A percentile compares a stretch with the other conserved stretches of the same genome.
These are phyloP conservation scores for Cyclophora albipunctata DNA, from an alignment of 2,888 invertebrate genomes.

Conservation along the genomic window DNA sequence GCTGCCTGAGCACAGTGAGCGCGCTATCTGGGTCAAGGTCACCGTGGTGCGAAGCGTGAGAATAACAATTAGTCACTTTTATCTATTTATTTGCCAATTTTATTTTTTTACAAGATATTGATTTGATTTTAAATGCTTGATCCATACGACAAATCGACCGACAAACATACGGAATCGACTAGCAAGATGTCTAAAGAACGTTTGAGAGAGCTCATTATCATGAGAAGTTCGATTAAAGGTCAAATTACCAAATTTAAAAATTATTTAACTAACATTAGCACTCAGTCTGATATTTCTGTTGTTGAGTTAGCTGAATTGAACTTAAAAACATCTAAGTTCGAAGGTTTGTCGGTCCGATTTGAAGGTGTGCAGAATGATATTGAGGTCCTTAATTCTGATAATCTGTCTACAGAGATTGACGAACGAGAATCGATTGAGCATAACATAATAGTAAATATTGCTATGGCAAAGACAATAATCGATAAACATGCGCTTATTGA, in stretches of 20 bases:
- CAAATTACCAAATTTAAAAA: not conserved
- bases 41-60: not conserved
- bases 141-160: not conserved
- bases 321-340: conserved; percentile 3
- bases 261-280: conserved; percentile 1
- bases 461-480: not conserved
- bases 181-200: too few species aligned
- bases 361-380: conserved; percentile 10
- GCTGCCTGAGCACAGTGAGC: too few species aligned
- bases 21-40: not conserved
- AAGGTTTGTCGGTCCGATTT: conserved; percentile 3
- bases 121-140: not conserved
- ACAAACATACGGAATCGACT: not conserved
- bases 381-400: not conserved
- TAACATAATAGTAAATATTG: not conserved
- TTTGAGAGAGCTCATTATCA: not conserved
- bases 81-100: not conserved
- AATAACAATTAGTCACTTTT: not conserved
- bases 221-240: conserved; percentile 2
- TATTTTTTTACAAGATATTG: not conserved
- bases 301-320: conserved; percentile 1
- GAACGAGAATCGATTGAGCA: not conserved
- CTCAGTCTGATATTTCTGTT: not conserved
- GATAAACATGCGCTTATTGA: not conserved
- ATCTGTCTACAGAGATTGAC: not conserved